These are phyloP conservation scores for Syndactyla subalaris DNA, from an alignment of 2,797 vertebrate species.

Conservation along the genomic window DNA sequence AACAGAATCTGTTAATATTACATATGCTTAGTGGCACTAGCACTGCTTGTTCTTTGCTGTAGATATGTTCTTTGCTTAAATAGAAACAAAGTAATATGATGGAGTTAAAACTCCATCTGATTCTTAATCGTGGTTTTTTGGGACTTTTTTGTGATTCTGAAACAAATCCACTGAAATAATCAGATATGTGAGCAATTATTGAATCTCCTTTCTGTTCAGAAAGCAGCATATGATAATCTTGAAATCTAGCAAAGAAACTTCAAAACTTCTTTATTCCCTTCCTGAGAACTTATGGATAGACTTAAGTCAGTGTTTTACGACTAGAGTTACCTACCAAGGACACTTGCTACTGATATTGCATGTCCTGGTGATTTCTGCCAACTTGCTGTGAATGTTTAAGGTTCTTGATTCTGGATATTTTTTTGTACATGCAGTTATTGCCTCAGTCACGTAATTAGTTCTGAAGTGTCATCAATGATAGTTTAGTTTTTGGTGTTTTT, in stretches of 20 bases:
- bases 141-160: not conserved
- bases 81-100: not conserved
- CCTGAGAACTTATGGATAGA: not conserved
- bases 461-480: not conserved
- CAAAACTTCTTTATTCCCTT: not conserved
- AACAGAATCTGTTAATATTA: constrained; percentile 2
- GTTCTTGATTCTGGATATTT: not conserved
- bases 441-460: not conserved
- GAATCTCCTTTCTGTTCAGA: not conserved
- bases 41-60: constrained; percentile 21
- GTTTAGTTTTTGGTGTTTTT: not conserved
- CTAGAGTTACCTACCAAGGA: not conserved
- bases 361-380: not conserved
- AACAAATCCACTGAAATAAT: not conserved
- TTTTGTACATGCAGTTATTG: not conserved
- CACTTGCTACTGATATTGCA: not conserved
- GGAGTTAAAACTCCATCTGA: not conserved
- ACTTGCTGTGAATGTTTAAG: not conserved
- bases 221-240: not conserved
- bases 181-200: not conserved
- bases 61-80: not conserved
- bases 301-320: not conserved
- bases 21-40: not conserved
- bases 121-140: not conserved
- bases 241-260: not conserved